Base-by-base conservation (phyloP, 1,140 invertebrate genomes). In the Atta cephalotes region DNA sequence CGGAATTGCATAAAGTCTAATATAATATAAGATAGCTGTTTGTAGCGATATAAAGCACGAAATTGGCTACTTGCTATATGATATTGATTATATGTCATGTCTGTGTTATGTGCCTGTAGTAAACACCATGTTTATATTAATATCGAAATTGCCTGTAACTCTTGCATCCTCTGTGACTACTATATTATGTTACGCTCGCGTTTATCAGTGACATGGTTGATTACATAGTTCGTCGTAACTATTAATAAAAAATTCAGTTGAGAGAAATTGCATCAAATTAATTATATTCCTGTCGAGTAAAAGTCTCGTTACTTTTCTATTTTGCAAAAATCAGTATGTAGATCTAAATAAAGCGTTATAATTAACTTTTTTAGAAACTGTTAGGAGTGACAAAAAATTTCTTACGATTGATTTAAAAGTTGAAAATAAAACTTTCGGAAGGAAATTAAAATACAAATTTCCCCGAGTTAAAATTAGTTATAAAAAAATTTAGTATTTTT, bases 71-170 rank as follows among this genome's bases (percentile, higher is more conserved):
- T 5, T 74, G 35, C 21, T 62, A 51, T n/a, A 5, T 31, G 25
- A 18, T 28, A 45, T 74, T 72, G 80, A 82, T 82, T 82, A 60
- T 21, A 35, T 14, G 70, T 49, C 56, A 60, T 72, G 25, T 31
- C 56, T 35, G 6, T 16, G 31, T n/a, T 31, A 58, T 21, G 5
- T 45, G 39, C 25, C 2, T 60, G 7, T 4, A 70, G 14, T 74
- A 58, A 39, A 31, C n/a, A 60, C 25, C 18, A 21, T 45, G 35
- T 58, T 28, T 49, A 65, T 76, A 84, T 84, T 84, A 84, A 76
- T 84, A 76, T 63, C n/a, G 70, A 76, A 84, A 76, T 76, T 84
- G 31, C 39, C 28, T 9, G 39, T 58, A 74, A 62, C 80, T 72
- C 68, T 72, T 7, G 35, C 53, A 62, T 82, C 39, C 21, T 35